Evolutionary conservation across 2,113 vertebrate species (phyloP).

Genomic region (Theropithecus gelada): DNA sequence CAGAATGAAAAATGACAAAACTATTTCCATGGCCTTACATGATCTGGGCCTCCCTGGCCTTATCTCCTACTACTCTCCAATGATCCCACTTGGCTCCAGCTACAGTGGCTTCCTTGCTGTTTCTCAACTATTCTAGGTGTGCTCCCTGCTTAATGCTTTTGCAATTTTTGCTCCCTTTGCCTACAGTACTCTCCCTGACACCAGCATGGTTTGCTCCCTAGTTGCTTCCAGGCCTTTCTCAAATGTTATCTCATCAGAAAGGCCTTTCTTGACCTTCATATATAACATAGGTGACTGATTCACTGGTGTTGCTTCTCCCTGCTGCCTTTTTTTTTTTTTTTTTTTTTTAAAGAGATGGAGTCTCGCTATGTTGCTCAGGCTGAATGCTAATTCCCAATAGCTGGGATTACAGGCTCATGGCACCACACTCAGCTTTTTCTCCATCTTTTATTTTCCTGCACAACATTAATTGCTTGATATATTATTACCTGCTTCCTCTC

Average conservation of each 20-base stretch:
- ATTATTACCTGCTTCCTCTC: not conserved
- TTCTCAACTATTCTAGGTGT: not conserved
- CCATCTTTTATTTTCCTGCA: not conserved
- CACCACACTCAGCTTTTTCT: too few species aligned
- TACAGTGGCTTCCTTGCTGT: not conserved
- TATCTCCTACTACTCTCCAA: not conserved
- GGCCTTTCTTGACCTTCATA: not conserved
- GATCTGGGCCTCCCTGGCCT: not conserved
- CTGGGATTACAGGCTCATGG: too few species aligned
- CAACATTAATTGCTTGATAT: not conserved
- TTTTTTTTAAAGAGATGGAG: too few species aligned
- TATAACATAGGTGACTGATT: not conserved
- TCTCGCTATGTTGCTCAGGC: too few species aligned
- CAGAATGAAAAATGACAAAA: not conserved
- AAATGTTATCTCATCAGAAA: not conserved
- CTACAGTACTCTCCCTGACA: not conserved
- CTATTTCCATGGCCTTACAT: not conserved
- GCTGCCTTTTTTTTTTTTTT: too few species aligned
- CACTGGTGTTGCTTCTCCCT: not conserved
- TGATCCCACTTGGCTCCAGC: not conserved
- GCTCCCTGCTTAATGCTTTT: not conserved
- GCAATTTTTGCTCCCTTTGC: not conserved
- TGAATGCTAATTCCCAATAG: too few species aligned
- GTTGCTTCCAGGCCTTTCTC: not conserved
- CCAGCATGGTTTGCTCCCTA: not conserved